Percentiles rank a stretch among this genome's conserved stretches.
Conservation (phyloP, 2,888 invertebrate genomes). For the Thalpophila matura region DNA sequence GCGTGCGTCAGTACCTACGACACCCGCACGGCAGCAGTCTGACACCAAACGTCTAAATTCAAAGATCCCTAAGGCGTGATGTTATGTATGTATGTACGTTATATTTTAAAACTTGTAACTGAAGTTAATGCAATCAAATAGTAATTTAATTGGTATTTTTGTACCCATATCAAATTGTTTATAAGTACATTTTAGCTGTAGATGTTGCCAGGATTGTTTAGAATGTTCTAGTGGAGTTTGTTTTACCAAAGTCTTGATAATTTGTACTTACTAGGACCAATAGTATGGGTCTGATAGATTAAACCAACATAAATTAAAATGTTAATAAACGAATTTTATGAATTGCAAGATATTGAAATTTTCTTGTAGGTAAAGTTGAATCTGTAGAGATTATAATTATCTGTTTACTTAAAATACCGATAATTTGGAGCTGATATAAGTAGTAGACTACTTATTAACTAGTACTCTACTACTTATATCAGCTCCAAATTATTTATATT, state of each 20-base stretch:
- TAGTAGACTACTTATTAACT: too few species aligned
- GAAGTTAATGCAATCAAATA: slow-evolving; percentile 40
- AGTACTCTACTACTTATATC: too few species aligned
- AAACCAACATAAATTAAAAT: slow-evolving; percentile 13
- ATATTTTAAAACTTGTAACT: slow-evolving; percentile 19
- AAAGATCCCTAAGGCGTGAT: too few species aligned
- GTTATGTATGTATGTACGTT: slow-evolving; percentile 32
- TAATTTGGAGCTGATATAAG: slow-evolving; percentile 10
- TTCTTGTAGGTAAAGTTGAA: neutral
- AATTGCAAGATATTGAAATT: neutral
- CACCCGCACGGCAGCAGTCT: too few species aligned
- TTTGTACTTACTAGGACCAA: slow-evolving; percentile 45
- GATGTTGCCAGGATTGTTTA: slow-evolving; percentile 4
- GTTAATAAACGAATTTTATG: slow-evolving; percentile 11
- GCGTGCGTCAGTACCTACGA: too few species aligned
- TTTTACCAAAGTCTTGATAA: slow-evolving; percentile 16
- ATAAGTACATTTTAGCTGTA: slow-evolving; percentile 17
- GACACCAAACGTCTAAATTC: too few species aligned
- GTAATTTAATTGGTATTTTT: slow-evolving; percentile 52
- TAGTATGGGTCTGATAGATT: slow-evolving; percentile 16
- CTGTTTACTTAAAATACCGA: neutral
- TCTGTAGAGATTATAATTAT: neutral
- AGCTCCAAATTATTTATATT: slow-evolving; percentile 3
- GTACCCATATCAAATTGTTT: slow-evolving; percentile 36
- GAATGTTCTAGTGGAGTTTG: neutral